These are phyloP conservation scores for Glareola pratincola DNA, from an alignment of 2,113 vertebrate genomes.

Conservation along the genomic window DNA sequence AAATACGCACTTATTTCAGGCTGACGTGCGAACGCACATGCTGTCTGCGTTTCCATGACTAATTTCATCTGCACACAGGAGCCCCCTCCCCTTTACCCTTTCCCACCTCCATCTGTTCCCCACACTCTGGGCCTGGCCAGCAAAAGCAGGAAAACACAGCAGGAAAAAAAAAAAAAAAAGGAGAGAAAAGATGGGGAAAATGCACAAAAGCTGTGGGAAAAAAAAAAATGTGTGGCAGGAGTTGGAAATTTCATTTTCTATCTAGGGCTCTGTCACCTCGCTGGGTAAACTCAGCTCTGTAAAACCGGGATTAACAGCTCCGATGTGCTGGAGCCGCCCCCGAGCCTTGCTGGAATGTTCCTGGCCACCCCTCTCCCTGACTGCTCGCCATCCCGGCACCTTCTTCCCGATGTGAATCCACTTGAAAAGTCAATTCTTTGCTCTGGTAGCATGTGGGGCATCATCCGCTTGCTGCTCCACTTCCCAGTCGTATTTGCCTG, in stretches of 20 bases:
- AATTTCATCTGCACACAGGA: neutral
- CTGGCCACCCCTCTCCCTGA: neutral
- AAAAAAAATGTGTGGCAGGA: neutral
- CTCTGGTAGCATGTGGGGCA: too few relatives aligned
- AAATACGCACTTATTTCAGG: neutral
- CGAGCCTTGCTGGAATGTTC: accelerated
- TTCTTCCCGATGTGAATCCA: neutral
- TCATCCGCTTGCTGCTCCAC: neutral
- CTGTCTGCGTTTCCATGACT: conserved; percentile 30
- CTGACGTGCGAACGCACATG: conserved; percentile 11
- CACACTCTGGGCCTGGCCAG: neutral
- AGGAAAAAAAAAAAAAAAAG: neutral
- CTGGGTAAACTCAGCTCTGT: neutral
- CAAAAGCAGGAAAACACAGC: neutral
- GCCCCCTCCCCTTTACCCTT: conserved; percentile 10
- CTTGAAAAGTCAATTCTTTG: neutral
- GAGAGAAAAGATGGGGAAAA: neutral
- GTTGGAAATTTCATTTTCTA: neutral
- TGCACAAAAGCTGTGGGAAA: neutral
- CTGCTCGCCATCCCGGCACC: neutral
- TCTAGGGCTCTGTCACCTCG: neutral
- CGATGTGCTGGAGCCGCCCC: neutral
- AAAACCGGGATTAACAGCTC: neutral
- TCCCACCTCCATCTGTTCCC: conserved; percentile 51
- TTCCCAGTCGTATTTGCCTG: neutral